phyloP scores from a whole-genome alignment of 2,888 invertebrate species.

The Lutraria lutraria region DNA sequence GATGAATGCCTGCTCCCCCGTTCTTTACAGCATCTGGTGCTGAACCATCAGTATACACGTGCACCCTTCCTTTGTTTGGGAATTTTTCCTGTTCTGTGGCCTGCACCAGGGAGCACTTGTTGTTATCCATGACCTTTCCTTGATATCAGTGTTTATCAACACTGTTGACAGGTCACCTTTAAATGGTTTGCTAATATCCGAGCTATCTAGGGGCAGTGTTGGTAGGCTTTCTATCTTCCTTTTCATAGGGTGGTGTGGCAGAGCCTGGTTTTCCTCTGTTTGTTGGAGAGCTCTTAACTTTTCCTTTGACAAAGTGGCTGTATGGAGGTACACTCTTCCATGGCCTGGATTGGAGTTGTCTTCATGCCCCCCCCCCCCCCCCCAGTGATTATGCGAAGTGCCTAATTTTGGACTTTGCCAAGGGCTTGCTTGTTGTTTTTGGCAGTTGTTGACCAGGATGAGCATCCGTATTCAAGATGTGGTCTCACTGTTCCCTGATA shows the following conservation, averaged over 20 bases:
- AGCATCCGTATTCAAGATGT: slow-evolving; percentile 48
- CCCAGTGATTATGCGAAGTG: slow-evolving; percentile 27
- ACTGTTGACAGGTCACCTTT: too few species aligned
- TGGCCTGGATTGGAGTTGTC: slow-evolving; percentile 12
- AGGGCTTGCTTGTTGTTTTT: neutral
- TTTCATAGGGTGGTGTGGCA: slow-evolving; percentile 43
- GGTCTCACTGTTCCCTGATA: slow-evolving; percentile 51
- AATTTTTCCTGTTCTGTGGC: too few species aligned
- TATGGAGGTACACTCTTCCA: slow-evolving; percentile 43
- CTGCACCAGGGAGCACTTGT: too few species aligned
- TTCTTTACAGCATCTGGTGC: too few species aligned
- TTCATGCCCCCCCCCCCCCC: too few species aligned
- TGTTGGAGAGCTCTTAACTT: slow-evolving; percentile 31
- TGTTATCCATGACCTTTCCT: too few species aligned
- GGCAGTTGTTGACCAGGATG: slow-evolving; percentile 51
- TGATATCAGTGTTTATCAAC: too few species aligned
- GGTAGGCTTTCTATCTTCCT: slow-evolving; percentile 26
- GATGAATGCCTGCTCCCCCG: too few species aligned
- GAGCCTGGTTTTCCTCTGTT: slow-evolving; percentile 33
- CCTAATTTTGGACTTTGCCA: slow-evolving; percentile 32
- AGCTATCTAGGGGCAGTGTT: too few species aligned
- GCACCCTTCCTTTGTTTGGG: too few species aligned
- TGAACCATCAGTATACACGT: too few species aligned
- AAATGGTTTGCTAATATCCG: too few species aligned
- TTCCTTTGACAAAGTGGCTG: slow-evolving; percentile 34